These are phyloP conservation scores for Cotesia glomerata DNA, from an alignment of 1,140 invertebrate genomes.

Conservation along the genomic window DNA sequence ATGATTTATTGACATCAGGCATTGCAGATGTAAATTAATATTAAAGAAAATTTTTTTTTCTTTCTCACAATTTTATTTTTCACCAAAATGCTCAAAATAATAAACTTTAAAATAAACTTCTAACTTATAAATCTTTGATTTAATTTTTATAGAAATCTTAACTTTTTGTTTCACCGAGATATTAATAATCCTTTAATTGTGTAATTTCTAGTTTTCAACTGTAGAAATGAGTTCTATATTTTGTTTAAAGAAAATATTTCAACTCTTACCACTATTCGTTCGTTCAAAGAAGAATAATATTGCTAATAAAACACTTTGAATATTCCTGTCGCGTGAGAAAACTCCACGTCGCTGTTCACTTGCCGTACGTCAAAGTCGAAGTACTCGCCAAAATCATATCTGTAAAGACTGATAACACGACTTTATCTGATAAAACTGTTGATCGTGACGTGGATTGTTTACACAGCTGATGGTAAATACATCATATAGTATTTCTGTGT, in stretches of 20 bases:
- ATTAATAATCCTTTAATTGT: too few species aligned
- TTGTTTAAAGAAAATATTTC: not conserved
- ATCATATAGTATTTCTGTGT: not conserved
- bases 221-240: too few species aligned
- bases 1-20: too few species aligned
- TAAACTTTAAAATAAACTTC: too few species aligned
- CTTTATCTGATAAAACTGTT: constrained; percentile 48
- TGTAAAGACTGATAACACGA: constrained; percentile 44
- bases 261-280: not conserved
- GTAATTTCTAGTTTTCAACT: not conserved
- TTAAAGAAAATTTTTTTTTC: too few species aligned
- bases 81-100: too few species aligned
- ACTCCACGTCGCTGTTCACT: not conserved
- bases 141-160: too few species aligned
- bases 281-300: not conserved
- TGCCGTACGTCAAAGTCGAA: constrained; percentile 38
- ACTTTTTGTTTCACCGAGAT: too few species aligned
- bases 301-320: not conserved
- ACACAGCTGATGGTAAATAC: constrained; percentile 9
- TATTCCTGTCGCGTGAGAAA: not conserved
- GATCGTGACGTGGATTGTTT: constrained; percentile 32
- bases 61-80: too few species aligned
- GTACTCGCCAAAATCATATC: constrained; percentile 45
- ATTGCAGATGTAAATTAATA: too few species aligned
- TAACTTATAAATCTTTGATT: too few species aligned